Base-by-base conservation (phyloP, 1,140 invertebrate genomes). In the Fopius arisanus region DNA sequence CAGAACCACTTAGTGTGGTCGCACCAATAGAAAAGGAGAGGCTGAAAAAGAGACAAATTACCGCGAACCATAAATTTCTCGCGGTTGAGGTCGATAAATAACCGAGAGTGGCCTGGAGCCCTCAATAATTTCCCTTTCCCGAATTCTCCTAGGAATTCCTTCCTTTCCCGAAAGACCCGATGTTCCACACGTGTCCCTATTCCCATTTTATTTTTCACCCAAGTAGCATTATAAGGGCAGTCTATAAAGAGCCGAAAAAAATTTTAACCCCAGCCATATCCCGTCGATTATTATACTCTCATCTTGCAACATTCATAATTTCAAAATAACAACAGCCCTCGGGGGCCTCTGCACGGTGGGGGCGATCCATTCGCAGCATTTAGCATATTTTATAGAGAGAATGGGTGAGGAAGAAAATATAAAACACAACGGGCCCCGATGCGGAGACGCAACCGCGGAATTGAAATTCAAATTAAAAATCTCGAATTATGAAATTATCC, bases 391-490 rank as follows among this genome's bases (percentile, higher is more conserved):
- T 83, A 81, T 78, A 81, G 69, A 78, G 74, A 74, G 40, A 69
- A 28, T 73, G 51, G 63, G 31, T 48, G 65, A 26, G 10, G 29
- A 16, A 43, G 37, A 75, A 73, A 62, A 68, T 69, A n/a, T 23
- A 37, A 37, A 40, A 69, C 40, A 31, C 16, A 67, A 9, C 21
- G 48, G 6, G 29, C 19, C 75, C 65, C 37, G 67, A 65, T 43
- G 62, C 29, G 67, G 51, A 70, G 67, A 28, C 69, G 75, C 76
- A 72, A 78, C 75, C 78, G 76, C 79, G 74, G 80, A 83, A 84
- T 86, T 83, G 81, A 84, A 85, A 82, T 84, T 83, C 80, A 82
- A 86, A 87, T 87, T 84, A 87, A 86, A 84, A 87, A 83, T 81
- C 70, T 73, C 72, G 74, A 84, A 85, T 85, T 83, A 84, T 82